Conservation (phyloP, 2,888 invertebrate species). For the Shargacucullia verbasci region DNA sequence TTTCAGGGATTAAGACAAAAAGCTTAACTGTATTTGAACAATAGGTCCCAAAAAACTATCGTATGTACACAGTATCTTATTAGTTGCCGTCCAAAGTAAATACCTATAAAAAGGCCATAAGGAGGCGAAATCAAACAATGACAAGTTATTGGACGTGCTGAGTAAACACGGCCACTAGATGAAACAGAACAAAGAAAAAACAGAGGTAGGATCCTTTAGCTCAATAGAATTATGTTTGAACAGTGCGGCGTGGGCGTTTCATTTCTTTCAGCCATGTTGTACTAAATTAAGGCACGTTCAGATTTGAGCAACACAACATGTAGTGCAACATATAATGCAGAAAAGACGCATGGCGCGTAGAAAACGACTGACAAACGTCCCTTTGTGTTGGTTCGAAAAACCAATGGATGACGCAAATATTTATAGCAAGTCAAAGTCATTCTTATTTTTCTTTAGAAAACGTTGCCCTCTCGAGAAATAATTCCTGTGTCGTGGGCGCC, state of each 20-base stretch:
- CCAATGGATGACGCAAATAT: too few species aligned
- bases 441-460: too few species aligned
- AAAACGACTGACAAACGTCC: too few species aligned
- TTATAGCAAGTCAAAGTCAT: too few species aligned
- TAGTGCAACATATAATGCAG: too few species aligned
- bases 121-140: constrained; percentile 54
- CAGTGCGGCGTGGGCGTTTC: constrained; percentile 15
- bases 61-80: constrained; percentile 32
- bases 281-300: background rate
- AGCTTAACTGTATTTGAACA: constrained; percentile 7
- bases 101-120: constrained; percentile 46
- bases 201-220: constrained; percentile 13
- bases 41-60: constrained; percentile 11
- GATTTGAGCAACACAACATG: too few species aligned
- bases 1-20: background rate
- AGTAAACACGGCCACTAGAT: constrained; percentile 48
- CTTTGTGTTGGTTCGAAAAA: too few species aligned
- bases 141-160: constrained; percentile 55
- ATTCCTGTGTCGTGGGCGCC: too few species aligned
- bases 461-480: too few species aligned
- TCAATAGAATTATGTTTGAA: constrained; percentile 37
- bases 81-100: constrained; percentile 49
- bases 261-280: constrained; percentile 27
- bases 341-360: too few species aligned
- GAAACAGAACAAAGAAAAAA: constrained; percentile 37